Conservation (phyloP, 2,888 invertebrate species). For the Plebejus argus region DNA sequence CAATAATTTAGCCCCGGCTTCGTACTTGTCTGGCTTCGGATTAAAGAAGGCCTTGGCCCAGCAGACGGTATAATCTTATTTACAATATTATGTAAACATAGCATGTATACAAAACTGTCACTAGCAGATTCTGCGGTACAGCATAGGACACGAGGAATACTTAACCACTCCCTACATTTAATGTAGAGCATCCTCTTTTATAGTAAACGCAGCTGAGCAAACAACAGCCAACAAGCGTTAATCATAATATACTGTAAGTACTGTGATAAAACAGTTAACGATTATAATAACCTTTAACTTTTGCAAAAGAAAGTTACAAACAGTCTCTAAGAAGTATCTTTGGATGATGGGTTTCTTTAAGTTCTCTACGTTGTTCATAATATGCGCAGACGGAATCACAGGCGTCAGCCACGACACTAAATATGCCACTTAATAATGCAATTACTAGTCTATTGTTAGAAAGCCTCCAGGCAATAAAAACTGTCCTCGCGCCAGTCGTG, state of each 20-base stretch:
- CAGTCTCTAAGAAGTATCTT: not conserved
- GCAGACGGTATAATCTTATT: constrained; percentile 24
- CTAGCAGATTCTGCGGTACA: no score
- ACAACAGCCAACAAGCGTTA: not conserved
- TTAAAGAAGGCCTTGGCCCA: constrained; percentile 26
- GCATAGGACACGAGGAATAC: not conserved
- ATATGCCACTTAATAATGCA: constrained; percentile 17
- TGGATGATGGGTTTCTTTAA: not conserved
- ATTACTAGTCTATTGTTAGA: constrained; percentile 29
- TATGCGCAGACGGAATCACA: not conserved
- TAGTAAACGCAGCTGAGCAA: not conserved
- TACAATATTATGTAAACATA: constrained; percentile 7
- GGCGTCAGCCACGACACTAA: not conserved
- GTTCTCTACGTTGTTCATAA: not conserved
- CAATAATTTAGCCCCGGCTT: not conserved
- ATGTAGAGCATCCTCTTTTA: not conserved
- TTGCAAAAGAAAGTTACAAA: no score
- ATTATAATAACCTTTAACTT: not conserved
- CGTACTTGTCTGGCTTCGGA: constrained; percentile 20
- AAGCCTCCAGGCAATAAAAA: constrained; percentile 35
- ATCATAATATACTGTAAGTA: no score
- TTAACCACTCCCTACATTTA: not conserved
- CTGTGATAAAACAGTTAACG: not conserved
- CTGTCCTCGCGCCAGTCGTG: constrained; percentile 53
- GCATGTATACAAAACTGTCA: not conserved